Conservation (phyloP, 2,888 invertebrate species). For the Drosophila peninsularis region DNA sequence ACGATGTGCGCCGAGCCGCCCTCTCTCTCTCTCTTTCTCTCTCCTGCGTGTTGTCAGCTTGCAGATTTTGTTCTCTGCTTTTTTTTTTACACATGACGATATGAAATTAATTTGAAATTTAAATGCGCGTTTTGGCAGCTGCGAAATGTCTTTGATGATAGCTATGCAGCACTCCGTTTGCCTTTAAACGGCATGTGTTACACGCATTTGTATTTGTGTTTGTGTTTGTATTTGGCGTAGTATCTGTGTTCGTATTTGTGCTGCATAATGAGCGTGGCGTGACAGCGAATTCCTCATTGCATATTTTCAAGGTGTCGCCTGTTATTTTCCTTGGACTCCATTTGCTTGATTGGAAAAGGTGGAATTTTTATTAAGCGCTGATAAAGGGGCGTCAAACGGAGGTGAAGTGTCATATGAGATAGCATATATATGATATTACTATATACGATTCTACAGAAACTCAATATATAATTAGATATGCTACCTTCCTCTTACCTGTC, state of each 20-base stretch:
- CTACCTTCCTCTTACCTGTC: no score
- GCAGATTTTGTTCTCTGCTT: slow-evolving; percentile 50
- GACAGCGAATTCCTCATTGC: slow-evolving; percentile 34
- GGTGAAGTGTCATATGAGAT: neutral
- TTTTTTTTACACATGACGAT: slow-evolving; percentile 55
- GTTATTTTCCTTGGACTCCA: neutral
- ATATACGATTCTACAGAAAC: no score
- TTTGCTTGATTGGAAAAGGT: neutral
- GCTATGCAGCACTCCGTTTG: slow-evolving; percentile 35
- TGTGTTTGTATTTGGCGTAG: slow-evolving; percentile 1
- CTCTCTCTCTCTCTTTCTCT: neutral
- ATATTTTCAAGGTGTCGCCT: slow-evolving; percentile 31
- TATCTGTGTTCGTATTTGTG: slow-evolving; percentile 34
- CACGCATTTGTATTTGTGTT: slow-evolving; percentile 20
- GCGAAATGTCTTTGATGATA: slow-evolving; percentile 65
- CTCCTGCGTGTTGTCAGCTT: slow-evolving; percentile 57
- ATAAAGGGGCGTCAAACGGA: neutral
- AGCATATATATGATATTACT: no score
- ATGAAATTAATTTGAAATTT: slow-evolving; percentile 80
- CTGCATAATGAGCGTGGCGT: slow-evolving; percentile 52
- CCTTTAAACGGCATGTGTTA: slow-evolving; percentile 50
- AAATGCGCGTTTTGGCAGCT: slow-evolving; percentile 70
- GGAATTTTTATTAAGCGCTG: neutral
- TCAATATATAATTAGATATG: no score
- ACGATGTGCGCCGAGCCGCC: slow-evolving; percentile 22